These are phyloP conservation scores for Synaphobranchus kaupii DNA, from an alignment of 2,797 vertebrate genomes.

Conservation along the genomic window DNA sequence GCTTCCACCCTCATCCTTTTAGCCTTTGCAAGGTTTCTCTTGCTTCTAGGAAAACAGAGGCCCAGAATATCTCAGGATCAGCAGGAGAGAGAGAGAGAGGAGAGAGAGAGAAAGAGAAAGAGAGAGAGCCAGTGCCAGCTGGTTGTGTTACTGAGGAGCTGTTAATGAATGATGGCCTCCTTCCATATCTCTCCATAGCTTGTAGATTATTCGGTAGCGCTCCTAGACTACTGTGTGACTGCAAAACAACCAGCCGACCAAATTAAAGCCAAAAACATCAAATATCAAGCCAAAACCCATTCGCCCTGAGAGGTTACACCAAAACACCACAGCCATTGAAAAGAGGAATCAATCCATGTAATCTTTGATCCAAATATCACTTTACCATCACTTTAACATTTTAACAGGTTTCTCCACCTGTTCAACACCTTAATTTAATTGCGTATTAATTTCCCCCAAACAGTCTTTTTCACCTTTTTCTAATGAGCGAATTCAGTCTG, in stretches of 20 bases:
- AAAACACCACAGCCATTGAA: neutral
- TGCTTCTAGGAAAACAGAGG: slow-evolving; percentile 7
- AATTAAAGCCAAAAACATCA: no score
- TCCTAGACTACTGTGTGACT: neutral
- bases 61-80: slow-evolving; percentile 14
- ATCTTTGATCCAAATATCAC: neutral
- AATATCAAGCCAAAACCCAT: neutral
- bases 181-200: slow-evolving; percentile 38
- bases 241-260: neutral
- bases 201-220: neutral
- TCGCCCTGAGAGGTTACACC: neutral
- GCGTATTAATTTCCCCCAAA: neutral
- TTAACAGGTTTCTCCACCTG: neutral
- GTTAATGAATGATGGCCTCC: slow-evolving; percentile 48
- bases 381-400: neutral
- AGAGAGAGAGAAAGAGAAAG: neutral
- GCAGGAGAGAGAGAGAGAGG: neutral
- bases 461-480: no score
- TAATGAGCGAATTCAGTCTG: no score
- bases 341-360: neutral
- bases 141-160: slow-evolving; percentile 31
- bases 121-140: neutral
- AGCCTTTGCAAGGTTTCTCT: slow-evolving; percentile 7
- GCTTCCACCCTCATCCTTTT: neutral
- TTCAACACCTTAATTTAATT: neutral